Percentiles rank a stretch among this genome's conserved stretches.
phyloP scores from a whole-genome alignment of 2,113 vertebrate species.

The Poicephalus gulielmi region DNA sequence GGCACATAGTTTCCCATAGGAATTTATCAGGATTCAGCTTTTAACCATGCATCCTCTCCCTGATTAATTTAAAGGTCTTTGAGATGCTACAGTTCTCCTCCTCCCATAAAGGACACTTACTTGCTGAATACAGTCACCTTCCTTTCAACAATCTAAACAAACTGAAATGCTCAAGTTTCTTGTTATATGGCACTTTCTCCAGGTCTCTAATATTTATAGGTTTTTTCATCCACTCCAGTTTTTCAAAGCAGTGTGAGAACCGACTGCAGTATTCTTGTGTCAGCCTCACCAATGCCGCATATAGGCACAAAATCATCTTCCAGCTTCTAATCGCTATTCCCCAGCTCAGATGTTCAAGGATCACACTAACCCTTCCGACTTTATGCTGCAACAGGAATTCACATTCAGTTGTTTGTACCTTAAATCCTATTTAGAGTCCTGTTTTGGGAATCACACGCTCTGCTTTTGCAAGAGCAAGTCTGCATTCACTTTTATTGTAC shows the following conservation, averaged over 20 bases:
- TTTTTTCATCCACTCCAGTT: background rate
- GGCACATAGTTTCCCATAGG: background rate
- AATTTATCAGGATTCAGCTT: background rate
- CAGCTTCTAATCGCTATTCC: background rate
- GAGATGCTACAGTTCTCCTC: background rate
- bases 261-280: background rate
- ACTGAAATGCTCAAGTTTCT: background rate
- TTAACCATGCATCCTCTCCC: background rate
- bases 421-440: background rate
- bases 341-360: background rate
- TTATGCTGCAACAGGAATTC: background rate
- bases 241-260: background rate
- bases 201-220: background rate
- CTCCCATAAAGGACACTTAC: background rate
- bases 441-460: background rate
- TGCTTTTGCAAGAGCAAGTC: background rate
- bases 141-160: background rate
- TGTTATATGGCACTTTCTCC: background rate
- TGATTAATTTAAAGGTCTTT: conserved; percentile 2
- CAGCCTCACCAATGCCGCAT: background rate
- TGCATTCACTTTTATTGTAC: background rate
- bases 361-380: background rate
- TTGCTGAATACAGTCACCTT: background rate
- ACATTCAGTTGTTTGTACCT: background rate
- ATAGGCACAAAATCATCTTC: background rate